These are phyloP conservation scores for Cyanistes caeruleus DNA, from an alignment of 2,113 vertebrate genomes.

Conservation along the genomic window DNA sequence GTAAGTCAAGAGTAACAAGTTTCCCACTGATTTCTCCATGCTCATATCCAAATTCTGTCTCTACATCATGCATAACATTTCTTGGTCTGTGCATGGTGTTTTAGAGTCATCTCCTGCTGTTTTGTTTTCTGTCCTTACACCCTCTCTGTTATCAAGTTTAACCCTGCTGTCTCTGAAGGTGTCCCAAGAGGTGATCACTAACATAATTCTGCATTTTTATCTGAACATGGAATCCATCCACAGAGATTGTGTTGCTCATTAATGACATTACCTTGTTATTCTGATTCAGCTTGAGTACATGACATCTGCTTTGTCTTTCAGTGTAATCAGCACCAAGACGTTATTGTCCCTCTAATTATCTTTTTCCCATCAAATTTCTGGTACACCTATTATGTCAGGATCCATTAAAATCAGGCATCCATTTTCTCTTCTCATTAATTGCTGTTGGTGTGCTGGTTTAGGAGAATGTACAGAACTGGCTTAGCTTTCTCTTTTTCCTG, in stretches of 20 bases:
- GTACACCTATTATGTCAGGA: constrained; percentile 49
- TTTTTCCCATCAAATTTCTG: constrained; percentile 38
- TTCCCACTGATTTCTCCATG: neutral
- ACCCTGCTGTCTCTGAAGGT: neutral
- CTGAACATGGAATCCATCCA: neutral
- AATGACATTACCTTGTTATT: constrained; percentile 40
- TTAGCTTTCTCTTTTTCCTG: neutral
- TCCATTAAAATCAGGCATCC: constrained; percentile 34
- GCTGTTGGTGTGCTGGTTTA: constrained; percentile 12
- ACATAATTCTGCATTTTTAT: neutral
- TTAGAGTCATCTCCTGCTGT: neutral
- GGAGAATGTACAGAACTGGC: neutral
- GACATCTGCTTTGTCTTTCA: constrained; percentile 49
- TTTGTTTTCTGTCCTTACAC: neutral
- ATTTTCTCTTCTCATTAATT: constrained; percentile 25
- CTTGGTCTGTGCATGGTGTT: neutral
- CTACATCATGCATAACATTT: neutral
- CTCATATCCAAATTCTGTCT: neutral
- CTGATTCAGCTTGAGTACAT: constrained; percentile 28
- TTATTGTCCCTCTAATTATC: constrained; percentile 52
- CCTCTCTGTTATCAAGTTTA: neutral
- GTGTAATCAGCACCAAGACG: constrained; percentile 17
- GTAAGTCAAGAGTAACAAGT: neutral
- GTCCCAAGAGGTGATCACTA: neutral
- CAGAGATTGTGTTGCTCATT: neutral